Percentiles rank a stretch among this genome's conserved stretches.
Conservation (phyloP, 2,888 invertebrate genomes). For the Heliconius ismenius region DNA sequence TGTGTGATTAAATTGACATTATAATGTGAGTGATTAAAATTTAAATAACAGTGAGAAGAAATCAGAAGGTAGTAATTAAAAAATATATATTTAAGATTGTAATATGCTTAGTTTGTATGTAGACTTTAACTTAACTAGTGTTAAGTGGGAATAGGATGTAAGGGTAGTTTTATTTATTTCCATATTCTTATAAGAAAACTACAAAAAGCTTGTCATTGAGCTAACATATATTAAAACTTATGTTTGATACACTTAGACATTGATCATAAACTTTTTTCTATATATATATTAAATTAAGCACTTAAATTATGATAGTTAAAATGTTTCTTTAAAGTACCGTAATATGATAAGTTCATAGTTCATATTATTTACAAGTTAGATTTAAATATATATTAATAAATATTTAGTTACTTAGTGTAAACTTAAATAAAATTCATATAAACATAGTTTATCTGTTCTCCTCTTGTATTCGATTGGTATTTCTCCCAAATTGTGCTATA, state of each 20-base stretch:
- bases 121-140: not conserved
- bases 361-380: slow-evolving; percentile 41
- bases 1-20: slow-evolving; percentile 14
- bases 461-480: slow-evolving; percentile 52
- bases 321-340: not conserved
- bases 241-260: slow-evolving; percentile 4
- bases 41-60: not conserved
- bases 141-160: not conserved
- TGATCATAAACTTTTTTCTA: slow-evolving; percentile 16
- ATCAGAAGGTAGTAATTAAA: not conserved
- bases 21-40: slow-evolving; percentile 2
- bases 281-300: slow-evolving; percentile 10
- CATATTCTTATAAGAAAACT: slow-evolving; percentile 7
- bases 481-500: slow-evolving; percentile 70
- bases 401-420: slow-evolving; percentile 38
- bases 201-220: slow-evolving; percentile 3
- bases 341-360: slow-evolving; percentile 8
- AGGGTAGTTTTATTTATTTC: not conserved
- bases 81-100: not conserved
- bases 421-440: slow-evolving; percentile 29
- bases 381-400: slow-evolving; percentile 41
- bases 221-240: slow-evolving; percentile 14
- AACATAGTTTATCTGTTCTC: slow-evolving; percentile 49
- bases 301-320: not conserved
- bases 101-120: slow-evolving; percentile 1